phyloP scores from a whole-genome alignment of 2,888 invertebrate genomes.

The Prenolepis imparis region DNA sequence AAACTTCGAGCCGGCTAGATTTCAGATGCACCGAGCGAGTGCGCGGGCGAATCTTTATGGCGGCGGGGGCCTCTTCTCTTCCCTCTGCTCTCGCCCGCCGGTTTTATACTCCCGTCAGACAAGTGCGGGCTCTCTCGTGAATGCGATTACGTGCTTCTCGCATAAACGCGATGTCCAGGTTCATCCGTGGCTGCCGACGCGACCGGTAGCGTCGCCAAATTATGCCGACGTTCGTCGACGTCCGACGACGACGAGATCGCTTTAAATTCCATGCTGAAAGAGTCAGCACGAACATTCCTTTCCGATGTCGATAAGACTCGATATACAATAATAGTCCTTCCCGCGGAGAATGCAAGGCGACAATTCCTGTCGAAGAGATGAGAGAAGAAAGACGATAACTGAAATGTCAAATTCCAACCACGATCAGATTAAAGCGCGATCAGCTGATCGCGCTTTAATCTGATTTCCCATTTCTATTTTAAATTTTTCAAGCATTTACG shows the following conservation, averaged over 20 bases:
- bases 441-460: background rate
- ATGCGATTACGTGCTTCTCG: conserved; percentile 73
- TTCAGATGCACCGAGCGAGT: conserved; percentile 68
- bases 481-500: background rate
- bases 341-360: background rate
- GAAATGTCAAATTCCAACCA: background rate
- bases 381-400: background rate
- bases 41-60: conserved; percentile 68
- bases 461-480: background rate
- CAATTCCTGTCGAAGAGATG: background rate
- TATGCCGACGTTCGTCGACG: conserved; percentile 5
- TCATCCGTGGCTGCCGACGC: background rate
- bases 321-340: background rate
- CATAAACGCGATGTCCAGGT: conserved; percentile 61
- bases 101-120: conserved; percentile 72
- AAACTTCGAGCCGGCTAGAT: conserved; percentile 65
- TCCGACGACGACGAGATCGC: background rate
- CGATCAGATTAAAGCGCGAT: background rate
- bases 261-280: conserved; percentile 11
- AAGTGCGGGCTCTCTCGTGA: conserved; percentile 68
- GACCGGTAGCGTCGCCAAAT: conserved; percentile 55
- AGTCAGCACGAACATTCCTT: background rate
- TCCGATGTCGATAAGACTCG: background rate
- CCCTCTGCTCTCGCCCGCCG: conserved; percentile 47
- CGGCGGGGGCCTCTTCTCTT: conserved; percentile 49